Percentiles rank a stretch among this genome's conserved stretches.
These are phyloP conservation scores for Deroplatys truncata DNA, from an alignment of 2,888 invertebrate species.

Conservation along the genomic window DNA sequence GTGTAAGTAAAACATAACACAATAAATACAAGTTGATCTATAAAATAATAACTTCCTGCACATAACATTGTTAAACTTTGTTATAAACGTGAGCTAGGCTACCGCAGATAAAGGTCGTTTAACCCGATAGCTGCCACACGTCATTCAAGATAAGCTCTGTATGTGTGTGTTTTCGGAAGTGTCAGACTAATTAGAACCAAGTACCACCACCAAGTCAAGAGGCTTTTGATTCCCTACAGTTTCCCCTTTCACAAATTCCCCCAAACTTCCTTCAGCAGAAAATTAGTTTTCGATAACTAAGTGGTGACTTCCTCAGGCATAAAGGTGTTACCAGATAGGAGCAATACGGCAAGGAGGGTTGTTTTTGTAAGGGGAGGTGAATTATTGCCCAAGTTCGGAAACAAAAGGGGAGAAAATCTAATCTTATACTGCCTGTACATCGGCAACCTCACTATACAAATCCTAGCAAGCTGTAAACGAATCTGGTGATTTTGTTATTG, in stretches of 20 bases:
- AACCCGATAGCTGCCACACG: too few species aligned
- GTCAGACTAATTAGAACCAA: not conserved
- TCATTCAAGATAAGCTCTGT: too few species aligned
- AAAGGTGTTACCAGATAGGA: not conserved
- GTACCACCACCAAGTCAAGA: not conserved
- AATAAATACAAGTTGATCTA: too few species aligned
- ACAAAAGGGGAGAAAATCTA: not conserved
- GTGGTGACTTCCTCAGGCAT: not conserved
- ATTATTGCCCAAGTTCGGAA: not conserved
- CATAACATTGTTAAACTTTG: too few species aligned
- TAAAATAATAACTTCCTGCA: too few species aligned
- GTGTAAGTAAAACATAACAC: too few species aligned
- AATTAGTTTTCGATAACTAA: not conserved
- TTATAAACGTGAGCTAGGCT: too few species aligned
- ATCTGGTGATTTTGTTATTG: too few species aligned
- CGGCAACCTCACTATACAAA: too few species aligned
- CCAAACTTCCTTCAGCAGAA: not conserved
- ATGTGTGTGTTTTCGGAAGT: not conserved
- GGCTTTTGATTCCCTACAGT: not conserved
- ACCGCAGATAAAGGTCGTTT: too few species aligned
- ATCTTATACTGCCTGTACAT: not conserved
- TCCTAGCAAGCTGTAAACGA: too few species aligned
- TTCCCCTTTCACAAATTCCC: not conserved
- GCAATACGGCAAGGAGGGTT: not conserved
- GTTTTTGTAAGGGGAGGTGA: not conserved